Percentiles rank a stretch among this genome's conserved stretches.
These are phyloP conservation scores for Slavum lentiscoides DNA, from an alignment of 2,888 invertebrate species.

Conservation along the genomic window DNA sequence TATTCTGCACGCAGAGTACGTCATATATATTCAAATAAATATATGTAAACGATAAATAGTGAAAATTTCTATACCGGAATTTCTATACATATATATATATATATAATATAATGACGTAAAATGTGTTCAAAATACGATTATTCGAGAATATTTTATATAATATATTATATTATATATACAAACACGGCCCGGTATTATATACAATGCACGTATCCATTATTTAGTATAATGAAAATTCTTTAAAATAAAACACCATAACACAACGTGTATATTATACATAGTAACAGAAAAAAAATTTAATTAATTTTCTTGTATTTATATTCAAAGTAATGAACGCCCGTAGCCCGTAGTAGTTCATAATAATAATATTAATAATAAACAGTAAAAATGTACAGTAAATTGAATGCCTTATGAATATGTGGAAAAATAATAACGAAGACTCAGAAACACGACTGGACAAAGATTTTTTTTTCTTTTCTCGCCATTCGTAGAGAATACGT, in stretches of 20 bases:
- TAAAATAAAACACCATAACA: not conserved
- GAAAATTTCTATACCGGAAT: no score
- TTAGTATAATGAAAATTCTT: not conserved
- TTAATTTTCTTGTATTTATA: not conserved
- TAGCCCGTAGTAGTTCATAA: not conserved
- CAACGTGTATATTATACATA: not conserved
- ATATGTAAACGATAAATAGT: no score
- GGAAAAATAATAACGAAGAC: not conserved
- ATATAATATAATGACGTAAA: no score
- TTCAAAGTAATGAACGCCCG: not conserved
- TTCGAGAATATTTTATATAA: no score
- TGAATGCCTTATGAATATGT: slow-evolving; percentile 10
- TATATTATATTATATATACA: no score
- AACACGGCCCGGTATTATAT: no score
- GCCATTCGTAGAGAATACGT: not conserved
- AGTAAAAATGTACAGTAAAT: not conserved
- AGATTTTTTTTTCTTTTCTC: not conserved
- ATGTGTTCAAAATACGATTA: no score
- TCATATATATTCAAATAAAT: no score
- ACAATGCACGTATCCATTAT: no score
- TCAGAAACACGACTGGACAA: not conserved
- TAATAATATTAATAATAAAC: no score
- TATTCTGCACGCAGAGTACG: no score
- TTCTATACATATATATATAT: no score
- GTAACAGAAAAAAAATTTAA: not conserved